These are phyloP conservation scores for Eulithis prunata DNA, from an alignment of 2,888 invertebrate genomes.

Conservation along the genomic window DNA sequence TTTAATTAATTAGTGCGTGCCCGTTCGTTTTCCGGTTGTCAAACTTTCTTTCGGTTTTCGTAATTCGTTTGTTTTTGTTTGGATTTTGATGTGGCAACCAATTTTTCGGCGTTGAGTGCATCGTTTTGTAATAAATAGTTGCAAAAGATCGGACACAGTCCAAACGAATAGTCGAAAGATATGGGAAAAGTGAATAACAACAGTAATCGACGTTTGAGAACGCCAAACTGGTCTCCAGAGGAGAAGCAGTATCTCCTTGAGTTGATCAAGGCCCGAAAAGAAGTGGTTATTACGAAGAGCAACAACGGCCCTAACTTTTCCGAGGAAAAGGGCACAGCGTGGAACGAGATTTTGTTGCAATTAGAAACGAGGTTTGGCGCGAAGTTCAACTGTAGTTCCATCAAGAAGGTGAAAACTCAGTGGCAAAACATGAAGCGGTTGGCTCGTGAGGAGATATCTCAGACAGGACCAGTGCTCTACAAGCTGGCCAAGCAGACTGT, in stretches of 20 bases:
- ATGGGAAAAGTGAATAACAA: slow-evolving; percentile 71
- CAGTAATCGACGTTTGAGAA: slow-evolving; percentile 63
- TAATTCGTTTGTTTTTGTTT: slow-evolving; percentile 66
- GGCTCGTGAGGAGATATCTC: slow-evolving; percentile 72
- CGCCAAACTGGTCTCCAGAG: slow-evolving; percentile 77
- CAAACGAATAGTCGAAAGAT: slow-evolving; percentile 44
- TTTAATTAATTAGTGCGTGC: slow-evolving; percentile 48
- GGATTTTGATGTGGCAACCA: slow-evolving; percentile 70
- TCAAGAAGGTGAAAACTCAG: slow-evolving; percentile 79
- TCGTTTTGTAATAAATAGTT: slow-evolving; percentile 82
- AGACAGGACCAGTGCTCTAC: slow-evolving; percentile 59
- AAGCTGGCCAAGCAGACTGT: slow-evolving; percentile 68
- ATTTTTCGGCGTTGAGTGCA: slow-evolving; percentile 81
- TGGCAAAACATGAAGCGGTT: slow-evolving; percentile 82
- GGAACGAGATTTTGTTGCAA: slow-evolving; percentile 73
- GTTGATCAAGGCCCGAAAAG: slow-evolving; percentile 74
- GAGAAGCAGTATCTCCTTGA: slow-evolving; percentile 78
- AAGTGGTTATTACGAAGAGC: slow-evolving; percentile 70
- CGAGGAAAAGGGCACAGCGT: slow-evolving; percentile 76
- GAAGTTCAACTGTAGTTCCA: slow-evolving; percentile 71
- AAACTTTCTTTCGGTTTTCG: slow-evolving; percentile 29
- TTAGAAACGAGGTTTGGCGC: slow-evolving; percentile 67
- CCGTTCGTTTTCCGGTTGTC: slow-evolving; percentile 33
- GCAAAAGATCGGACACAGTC: slow-evolving; percentile 76
- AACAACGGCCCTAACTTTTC: slow-evolving; percentile 75